These are phyloP conservation scores for Halcyon senegalensis DNA, from an alignment of 2,113 vertebrate species.

Conservation along the genomic window DNA sequence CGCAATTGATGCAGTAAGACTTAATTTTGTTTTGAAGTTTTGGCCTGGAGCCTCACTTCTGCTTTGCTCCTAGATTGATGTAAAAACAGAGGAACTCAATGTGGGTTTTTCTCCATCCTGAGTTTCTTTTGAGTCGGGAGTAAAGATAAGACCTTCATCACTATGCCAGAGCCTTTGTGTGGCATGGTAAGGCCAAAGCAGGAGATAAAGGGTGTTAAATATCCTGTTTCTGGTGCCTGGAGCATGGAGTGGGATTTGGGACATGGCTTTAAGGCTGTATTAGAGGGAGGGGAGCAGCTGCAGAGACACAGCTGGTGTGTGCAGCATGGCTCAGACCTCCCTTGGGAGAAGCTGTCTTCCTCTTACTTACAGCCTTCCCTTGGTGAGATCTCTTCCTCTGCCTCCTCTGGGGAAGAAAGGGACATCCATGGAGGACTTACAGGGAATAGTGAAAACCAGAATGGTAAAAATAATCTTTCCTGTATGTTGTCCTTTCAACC, in stretches of 20 bases:
- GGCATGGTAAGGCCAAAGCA: neutral
- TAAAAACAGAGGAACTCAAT: neutral
- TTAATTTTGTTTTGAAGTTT: neutral
- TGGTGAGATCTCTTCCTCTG: neutral
- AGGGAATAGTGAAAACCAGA: neutral
- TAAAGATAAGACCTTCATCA: neutral
- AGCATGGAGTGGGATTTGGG: neutral
- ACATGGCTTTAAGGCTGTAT: neutral
- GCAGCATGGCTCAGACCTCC: neutral
- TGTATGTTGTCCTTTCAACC: neutral
- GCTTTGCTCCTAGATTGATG: neutral
- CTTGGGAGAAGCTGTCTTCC: neutral
- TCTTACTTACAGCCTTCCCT: neutral
- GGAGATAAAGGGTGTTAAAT: neutral
- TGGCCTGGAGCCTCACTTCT: neutral
- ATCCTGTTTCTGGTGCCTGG: neutral
- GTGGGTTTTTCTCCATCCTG: neutral
- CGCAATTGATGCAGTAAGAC: neutral
- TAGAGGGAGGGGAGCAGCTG: neutral
- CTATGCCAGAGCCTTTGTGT: neutral
- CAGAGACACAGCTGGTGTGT: neutral
- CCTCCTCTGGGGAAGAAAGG: neutral
- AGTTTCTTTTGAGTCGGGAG: neutral
- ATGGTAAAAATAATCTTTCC: neutral
- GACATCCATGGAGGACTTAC: neutral